Evolutionary conservation across 2,888 invertebrate species (phyloP).

Genomic region (Willowsia nigromaculata): DNA sequence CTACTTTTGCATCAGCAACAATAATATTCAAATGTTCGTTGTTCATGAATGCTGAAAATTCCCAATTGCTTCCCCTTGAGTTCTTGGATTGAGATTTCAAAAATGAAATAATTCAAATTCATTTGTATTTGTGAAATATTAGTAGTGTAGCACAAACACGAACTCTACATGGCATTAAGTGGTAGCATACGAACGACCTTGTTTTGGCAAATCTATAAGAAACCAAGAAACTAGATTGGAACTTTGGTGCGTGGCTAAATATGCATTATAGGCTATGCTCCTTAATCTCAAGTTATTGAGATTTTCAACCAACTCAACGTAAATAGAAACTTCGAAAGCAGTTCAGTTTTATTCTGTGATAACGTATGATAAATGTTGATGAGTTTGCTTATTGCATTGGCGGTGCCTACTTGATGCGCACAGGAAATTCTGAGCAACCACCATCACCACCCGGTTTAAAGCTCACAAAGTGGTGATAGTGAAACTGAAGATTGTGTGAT

Average conservation of each 20-base stretch:
- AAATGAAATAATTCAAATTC: too few relatives aligned
- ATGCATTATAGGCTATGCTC: too few relatives aligned
- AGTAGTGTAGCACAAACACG: too few relatives aligned
- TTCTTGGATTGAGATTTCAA: too few relatives aligned
- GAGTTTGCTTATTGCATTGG: constrained; percentile 53
- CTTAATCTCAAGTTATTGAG: neutral
- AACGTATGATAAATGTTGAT: constrained; percentile 65
- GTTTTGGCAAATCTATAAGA: constrained; percentile 57
- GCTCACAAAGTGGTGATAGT: constrained; percentile 54
- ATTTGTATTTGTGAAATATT: too few relatives aligned
- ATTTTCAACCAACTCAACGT: neutral
- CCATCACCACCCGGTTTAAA: constrained; percentile 25
- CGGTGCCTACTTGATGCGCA: constrained; percentile 2
- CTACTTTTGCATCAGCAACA: too few relatives aligned
- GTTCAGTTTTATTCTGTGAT: constrained; percentile 39
- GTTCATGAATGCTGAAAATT: neutral
- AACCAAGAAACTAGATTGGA: neutral
- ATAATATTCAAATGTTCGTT: neutral
- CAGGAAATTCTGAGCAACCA: constrained; percentile 27
- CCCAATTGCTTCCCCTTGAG: too few relatives aligned
- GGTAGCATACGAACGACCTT: constrained; percentile 58
- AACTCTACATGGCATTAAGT: neutral
- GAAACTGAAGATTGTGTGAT: neutral
- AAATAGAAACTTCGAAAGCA: neutral
- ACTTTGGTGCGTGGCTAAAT: neutral